These are phyloP conservation scores for Pheosia tremula DNA, from an alignment of 2,888 invertebrate species.

Conservation along the genomic window DNA sequence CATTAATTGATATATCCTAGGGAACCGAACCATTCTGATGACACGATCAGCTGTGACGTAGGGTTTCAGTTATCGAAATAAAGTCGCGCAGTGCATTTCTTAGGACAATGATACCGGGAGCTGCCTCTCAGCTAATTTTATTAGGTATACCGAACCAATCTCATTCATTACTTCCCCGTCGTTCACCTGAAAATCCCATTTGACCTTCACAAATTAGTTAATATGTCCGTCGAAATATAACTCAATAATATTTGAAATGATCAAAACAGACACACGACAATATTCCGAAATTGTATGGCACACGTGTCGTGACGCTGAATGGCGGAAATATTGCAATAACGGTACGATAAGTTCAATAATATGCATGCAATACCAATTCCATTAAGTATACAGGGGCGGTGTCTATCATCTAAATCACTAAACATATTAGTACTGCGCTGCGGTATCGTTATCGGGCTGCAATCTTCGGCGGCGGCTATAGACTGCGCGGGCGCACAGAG, in stretches of 20 bases:
- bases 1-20: constrained; percentile 16
- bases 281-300: constrained; percentile 7
- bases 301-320: constrained; percentile 5
- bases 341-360: constrained; percentile 12
- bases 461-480: constrained; percentile 23
- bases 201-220: constrained; percentile 25
- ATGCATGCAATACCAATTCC: constrained; percentile 5
- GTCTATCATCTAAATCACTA: constrained; percentile 25
- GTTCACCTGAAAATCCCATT: constrained; percentile 24
- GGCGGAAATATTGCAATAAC: constrained; percentile 10
- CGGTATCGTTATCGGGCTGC: constrained; percentile 27
- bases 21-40: constrained; percentile 10
- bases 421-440: constrained; percentile 15
- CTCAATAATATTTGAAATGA: constrained; percentile 11
- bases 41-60: constrained; percentile 25
- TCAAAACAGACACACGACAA: constrained; percentile 11
- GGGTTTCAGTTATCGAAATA: constrained; percentile 23
- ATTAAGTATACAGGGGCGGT: constrained; percentile 11
- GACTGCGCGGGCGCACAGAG: constrained; percentile 54
- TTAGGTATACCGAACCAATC: constrained; percentile 23
- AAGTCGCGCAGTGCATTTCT: constrained; percentile 10
- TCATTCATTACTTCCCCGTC: constrained; percentile 37
- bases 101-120: constrained; percentile 16
- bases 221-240: constrained; percentile 12
- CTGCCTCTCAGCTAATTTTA: constrained; percentile 20